These are phyloP conservation scores for Apotomis betuletana DNA, from an alignment of 2,888 invertebrate genomes.

Conservation along the genomic window DNA sequence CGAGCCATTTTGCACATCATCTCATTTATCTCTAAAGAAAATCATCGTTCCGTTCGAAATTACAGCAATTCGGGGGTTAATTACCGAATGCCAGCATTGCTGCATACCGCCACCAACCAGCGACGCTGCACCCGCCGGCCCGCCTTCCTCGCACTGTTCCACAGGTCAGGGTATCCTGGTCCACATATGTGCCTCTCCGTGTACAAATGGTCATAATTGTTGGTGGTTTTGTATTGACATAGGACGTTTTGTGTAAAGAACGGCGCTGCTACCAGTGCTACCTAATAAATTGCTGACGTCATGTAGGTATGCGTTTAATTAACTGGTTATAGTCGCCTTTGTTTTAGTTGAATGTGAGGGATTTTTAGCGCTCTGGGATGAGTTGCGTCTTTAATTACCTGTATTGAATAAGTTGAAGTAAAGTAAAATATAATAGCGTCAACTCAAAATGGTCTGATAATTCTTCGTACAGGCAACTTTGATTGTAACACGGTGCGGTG, in stretches of 20 bases:
- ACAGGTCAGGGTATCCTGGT: neutral
- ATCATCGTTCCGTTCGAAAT: constrained; percentile 36
- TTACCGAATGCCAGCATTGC: constrained; percentile 38
- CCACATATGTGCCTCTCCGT: constrained; percentile 2
- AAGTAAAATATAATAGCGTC: no score
- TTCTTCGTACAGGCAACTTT: no score
- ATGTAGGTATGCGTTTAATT: constrained; percentile 39
- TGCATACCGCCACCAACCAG: constrained; percentile 28
- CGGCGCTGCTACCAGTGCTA: constrained; percentile 22
- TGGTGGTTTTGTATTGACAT: neutral
- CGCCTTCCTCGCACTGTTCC: no score
- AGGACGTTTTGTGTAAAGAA: constrained; percentile 4
- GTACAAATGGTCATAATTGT: neutral
- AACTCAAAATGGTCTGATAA: no score
- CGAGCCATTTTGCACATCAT: constrained; percentile 21
- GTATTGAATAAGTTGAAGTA: neutral
- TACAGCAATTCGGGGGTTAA: constrained; percentile 37
- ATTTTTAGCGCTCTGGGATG: constrained; percentile 11
- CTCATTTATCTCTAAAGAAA: constrained; percentile 33
- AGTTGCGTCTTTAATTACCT: constrained; percentile 3
- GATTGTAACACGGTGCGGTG: no score
- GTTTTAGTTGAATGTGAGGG: constrained; percentile 16
- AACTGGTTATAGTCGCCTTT: constrained; percentile 36
- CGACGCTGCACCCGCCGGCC: neutral
- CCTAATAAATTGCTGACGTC: constrained; percentile 33